Evolutionary conservation across 2,113 vertebrate species (phyloP).

Genomic region (Meles meles): DNA sequence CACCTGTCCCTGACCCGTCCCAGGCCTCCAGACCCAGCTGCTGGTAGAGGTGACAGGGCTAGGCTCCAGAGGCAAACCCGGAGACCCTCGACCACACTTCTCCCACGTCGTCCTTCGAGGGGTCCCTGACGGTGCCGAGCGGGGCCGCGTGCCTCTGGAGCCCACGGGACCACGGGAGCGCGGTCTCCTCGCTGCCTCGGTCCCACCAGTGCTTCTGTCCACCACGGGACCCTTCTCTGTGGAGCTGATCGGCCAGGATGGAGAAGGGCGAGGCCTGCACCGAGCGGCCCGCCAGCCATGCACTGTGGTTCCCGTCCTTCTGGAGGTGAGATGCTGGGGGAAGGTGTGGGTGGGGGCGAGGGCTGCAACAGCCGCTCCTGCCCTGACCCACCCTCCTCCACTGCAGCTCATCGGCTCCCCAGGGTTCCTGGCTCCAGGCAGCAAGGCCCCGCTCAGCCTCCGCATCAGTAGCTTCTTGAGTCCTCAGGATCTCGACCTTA

Average conservation of each 20-base stretch:
- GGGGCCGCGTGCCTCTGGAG: conserved; percentile 49
- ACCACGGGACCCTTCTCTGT: conserved; percentile 80
- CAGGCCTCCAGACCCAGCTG: conserved; percentile 75
- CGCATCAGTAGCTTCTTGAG: conserved; percentile 45
- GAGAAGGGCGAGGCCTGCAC: conserved; percentile 60
- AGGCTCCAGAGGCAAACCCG: neutral
- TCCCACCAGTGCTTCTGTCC: conserved; percentile 69
- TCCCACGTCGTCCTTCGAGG: conserved; percentile 26
- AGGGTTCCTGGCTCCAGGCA: conserved; percentile 50
- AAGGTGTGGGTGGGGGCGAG: fast-evolving
- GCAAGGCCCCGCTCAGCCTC: conserved; percentile 46
- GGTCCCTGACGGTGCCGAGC: neutral
- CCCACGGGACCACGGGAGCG: neutral
- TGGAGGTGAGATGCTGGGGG: conserved; percentile 56
- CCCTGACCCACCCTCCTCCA: neutral
- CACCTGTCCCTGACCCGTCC: conserved; percentile 51
- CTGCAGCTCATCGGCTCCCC: conserved; percentile 4
- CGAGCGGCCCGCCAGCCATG: conserved; percentile 62
- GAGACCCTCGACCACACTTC: neutral
- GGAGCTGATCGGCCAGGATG: conserved; percentile 76
- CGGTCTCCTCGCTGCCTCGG: conserved; percentile 19
- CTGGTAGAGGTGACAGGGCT: conserved; percentile 67
- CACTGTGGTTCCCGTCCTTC: conserved; percentile 44
- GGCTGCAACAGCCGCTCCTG: fast-evolving
- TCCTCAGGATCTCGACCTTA: conserved; percentile 54